Percentiles rank a stretch among this genome's conserved stretches.
Conservation (phyloP, 2,888 invertebrate species). For the Ellobium chinense region DNA sequence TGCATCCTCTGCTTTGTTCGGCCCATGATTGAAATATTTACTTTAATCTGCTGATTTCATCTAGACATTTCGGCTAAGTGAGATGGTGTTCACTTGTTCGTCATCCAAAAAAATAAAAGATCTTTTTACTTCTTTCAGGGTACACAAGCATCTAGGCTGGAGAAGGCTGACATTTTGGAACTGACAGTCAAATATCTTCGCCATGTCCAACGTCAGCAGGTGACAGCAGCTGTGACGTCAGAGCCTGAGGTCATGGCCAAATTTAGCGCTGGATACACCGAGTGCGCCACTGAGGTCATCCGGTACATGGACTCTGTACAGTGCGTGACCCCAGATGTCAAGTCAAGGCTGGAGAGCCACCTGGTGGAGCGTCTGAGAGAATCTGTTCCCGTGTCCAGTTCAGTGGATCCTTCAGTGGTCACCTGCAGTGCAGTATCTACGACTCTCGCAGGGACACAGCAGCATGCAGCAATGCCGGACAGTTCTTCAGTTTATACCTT, state of each 20-base stretch:
- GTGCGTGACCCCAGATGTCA: conserved; percentile 66
- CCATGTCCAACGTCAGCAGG: conserved; percentile 69
- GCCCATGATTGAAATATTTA: too few relatives aligned
- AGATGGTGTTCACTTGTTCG: too few relatives aligned
- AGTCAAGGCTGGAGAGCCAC: conserved; percentile 67
- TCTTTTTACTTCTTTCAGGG: conserved; percentile 61
- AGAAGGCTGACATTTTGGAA: conserved; percentile 78
- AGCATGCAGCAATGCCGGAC: neutral
- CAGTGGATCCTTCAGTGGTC: neutral
- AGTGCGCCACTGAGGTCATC: conserved; percentile 75
- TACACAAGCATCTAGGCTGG: conserved; percentile 75
- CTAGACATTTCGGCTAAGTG: too few relatives aligned
- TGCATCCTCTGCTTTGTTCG: too few relatives aligned
- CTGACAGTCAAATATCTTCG: conserved; percentile 76
- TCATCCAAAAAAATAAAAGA: too few relatives aligned
- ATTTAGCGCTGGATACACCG: conserved; percentile 73
- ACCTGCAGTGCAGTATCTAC: neutral
- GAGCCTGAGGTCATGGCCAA: conserved; percentile 66
- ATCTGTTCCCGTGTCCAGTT: neutral
- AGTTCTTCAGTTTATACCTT: neutral
- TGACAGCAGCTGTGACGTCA: conserved; percentile 40
- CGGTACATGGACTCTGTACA: conserved; percentile 70
- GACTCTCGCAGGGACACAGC: too few relatives aligned
- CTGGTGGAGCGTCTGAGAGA: conserved; percentile 60
- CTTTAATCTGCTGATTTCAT: too few relatives aligned